phyloP scores from a whole-genome alignment of 1,140 invertebrate species.

The Parapsyche elsis region DNA sequence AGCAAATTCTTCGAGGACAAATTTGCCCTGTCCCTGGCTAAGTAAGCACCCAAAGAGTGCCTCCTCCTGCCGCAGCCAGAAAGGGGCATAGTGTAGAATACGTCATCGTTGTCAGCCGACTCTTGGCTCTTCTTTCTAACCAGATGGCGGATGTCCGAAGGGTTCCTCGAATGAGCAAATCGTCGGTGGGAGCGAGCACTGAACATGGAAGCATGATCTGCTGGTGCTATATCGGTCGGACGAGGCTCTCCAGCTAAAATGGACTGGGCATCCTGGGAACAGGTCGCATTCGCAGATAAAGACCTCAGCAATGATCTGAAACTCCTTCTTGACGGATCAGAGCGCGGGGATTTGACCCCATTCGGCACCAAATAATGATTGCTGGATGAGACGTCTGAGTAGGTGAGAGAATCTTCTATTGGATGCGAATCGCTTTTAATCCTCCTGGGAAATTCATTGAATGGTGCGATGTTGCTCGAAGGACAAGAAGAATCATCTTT shows the following conservation, averaged over 20 bases:
- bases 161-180: conserved; percentile 49
- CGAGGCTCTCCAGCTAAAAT: conserved; percentile 67
- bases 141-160: conserved; percentile 34
- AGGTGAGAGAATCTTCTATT: conserved; percentile 59
- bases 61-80: conserved; percentile 60
- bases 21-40: conserved; percentile 60
- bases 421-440: conserved; percentile 13
- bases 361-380: conserved; percentile 60
- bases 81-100: conserved; percentile 66
- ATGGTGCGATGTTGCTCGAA: background rate
- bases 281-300: conserved; percentile 64
- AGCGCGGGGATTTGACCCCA: conserved; percentile 62
- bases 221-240: conserved; percentile 58
- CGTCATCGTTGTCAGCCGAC: conserved; percentile 57
- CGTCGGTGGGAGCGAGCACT: conserved; percentile 30
- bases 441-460: background rate
- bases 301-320: conserved; percentile 67
- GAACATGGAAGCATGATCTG: conserved; percentile 48
- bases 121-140: conserved; percentile 39
- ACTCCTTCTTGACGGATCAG: conserved; percentile 61
- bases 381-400: conserved; percentile 57
- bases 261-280: conserved; percentile 61
- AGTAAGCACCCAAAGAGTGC: conserved; percentile 67
- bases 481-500: conserved; percentile 28
- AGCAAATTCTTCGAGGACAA: conserved; percentile 57